Evolutionary conservation across 2,888 invertebrate genomes (phyloP).

Genomic region (Eupithecia exiguata): DNA sequence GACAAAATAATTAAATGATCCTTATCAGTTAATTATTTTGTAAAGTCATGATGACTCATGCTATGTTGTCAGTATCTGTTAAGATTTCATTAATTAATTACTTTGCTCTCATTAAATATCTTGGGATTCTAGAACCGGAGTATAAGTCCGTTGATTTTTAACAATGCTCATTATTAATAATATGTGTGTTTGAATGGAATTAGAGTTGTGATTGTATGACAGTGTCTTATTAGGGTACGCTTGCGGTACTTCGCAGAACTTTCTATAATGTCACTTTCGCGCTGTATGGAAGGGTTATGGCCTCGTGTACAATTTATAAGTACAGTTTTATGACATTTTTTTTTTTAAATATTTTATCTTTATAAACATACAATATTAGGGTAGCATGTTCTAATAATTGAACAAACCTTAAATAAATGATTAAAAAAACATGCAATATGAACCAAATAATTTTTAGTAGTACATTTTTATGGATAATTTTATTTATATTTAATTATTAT

Average conservation of each 20-base stretch:
- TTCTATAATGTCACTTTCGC: conserved; percentile 10
- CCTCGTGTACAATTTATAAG: background rate
- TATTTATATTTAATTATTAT: conserved; percentile 16
- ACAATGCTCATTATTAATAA: too few species aligned
- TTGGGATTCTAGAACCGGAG: too few species aligned
- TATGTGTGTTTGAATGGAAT: conserved; percentile 32
- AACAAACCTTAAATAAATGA: too few species aligned
- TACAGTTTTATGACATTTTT: background rate
- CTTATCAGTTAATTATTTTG: too few species aligned
- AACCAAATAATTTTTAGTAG: background rate
- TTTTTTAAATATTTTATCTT: background rate
- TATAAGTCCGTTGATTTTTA: too few species aligned
- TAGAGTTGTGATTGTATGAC: conserved; percentile 58
- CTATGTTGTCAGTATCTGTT: too few species aligned
- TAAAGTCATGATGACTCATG: too few species aligned
- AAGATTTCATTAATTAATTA: too few species aligned
- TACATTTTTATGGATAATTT: background rate
- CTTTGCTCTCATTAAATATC: too few species aligned
- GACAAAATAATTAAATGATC: too few species aligned
- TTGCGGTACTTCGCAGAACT: conserved; percentile 22
- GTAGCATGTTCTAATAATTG: too few species aligned
- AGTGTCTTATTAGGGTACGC: conserved; percentile 44
- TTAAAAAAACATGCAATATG: background rate
- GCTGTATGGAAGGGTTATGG: conserved; percentile 6
- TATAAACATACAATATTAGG: background rate